Evolutionary conservation across 92 coral and sea anemone species (phyloP), one percentile per base, ranked within the genome.

Genomic region (Umimayanthus chanpuru): DNA sequence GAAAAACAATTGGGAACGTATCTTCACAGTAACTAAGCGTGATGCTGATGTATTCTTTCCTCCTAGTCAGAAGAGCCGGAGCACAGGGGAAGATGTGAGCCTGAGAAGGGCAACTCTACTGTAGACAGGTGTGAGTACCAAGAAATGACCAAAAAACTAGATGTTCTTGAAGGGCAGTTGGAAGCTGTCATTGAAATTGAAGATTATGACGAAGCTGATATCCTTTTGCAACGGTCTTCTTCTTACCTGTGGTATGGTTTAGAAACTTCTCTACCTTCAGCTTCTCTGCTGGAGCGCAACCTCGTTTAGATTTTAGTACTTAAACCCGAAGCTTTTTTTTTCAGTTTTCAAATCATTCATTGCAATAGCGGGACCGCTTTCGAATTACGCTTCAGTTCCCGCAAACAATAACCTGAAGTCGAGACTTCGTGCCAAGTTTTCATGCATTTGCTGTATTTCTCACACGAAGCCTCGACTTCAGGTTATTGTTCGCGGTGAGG

Each of bases 201-300:
- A 67, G 98, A 95, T 66, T 95, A 93, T 41, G 98, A 95, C 28
- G 93, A 93, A 86, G 96, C 96, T 88, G 98, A 92, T 93, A 93
- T 93, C 95, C 95, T 94, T 94, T 89, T 77, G 9, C 41, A 20
- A 68, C 16, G 41, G 12, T 72, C 41, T 14, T 3, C 10, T 72
- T 28, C 29, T 72, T 21, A 72, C 5, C 29, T 16, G 58, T 68
- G 73, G 73, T 9, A n/a, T 68, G 3, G n/a, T 18, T 68, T n/a
- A 23, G 72, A 53, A 53, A 12, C 20, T 53, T 9, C 2, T 12
- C 58, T 53, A 12, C 12, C 58, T 53, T 53, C 20, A 11, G 58
- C 20, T 53, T 53, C 14, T 53, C 0, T 18, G 20, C 16, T 14
- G 28, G 20, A 28, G 50, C 4, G 2, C 58, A 53, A 14, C 20